These are phyloP conservation scores for Aricia artaxerxes DNA, from an alignment of 2,888 invertebrate genomes.

Conservation along the genomic window DNA sequence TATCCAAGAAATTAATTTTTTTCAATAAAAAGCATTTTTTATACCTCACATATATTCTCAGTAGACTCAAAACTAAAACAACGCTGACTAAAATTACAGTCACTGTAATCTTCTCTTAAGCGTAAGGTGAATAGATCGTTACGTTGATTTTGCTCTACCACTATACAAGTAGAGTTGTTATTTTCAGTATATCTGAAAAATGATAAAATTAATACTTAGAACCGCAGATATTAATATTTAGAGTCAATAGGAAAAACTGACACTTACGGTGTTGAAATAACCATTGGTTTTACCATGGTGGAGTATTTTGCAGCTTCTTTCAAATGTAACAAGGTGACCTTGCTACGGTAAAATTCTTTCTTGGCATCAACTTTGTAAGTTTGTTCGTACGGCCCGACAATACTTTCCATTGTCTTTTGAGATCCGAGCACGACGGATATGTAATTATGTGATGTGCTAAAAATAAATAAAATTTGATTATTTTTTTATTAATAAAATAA, in stretches of 20 bases:
- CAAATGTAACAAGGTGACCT: constrained; percentile 83
- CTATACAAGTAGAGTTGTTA: constrained; percentile 79
- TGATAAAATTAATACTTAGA: not conserved
- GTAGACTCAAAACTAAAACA: constrained; percentile 74
- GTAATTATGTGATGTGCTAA: constrained; percentile 79
- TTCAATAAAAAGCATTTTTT: constrained; percentile 32
- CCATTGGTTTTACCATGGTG: constrained; percentile 84
- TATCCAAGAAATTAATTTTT: not conserved
- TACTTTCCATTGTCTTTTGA: constrained; percentile 78
- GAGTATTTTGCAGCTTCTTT: constrained; percentile 80
- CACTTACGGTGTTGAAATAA: constrained; percentile 74
- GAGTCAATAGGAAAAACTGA: constrained; percentile 5
- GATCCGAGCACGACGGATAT: constrained; percentile 85
- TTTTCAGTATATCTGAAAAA: constrained; percentile 55
- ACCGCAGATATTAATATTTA: constrained; percentile 29
- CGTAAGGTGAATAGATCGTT: constrained; percentile 76
- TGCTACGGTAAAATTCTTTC: constrained; percentile 78
- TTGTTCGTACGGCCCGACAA: constrained; percentile 86
- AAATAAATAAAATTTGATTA: constrained; percentile 45
- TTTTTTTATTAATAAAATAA: not conserved
- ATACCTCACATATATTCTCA: constrained; percentile 62
- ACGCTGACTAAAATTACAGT: constrained; percentile 75
- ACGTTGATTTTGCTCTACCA: constrained; percentile 78
- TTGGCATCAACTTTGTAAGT: constrained; percentile 82
- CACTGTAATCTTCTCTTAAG: constrained; percentile 67